Conservation (phyloP, 2,888 invertebrate species). For the Coremacera marginata region DNA sequence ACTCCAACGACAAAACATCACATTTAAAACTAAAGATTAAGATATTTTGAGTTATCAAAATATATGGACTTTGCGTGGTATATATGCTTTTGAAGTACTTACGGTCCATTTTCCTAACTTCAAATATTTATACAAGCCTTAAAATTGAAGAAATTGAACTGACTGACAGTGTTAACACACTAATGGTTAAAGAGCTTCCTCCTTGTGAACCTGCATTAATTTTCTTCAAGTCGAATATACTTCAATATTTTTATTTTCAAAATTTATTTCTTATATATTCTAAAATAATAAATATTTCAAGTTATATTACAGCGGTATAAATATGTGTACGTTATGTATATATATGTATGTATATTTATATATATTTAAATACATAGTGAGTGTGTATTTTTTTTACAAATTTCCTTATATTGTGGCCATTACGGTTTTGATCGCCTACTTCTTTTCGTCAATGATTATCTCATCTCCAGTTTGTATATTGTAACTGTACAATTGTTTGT, state of each 20-base stretch:
- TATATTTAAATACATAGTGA: not conserved
- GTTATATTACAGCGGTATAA: constrained; percentile 19
- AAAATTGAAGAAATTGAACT: too few species aligned
- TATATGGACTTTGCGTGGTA: too few species aligned
- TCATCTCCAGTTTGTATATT: constrained; percentile 91
- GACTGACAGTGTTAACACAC: too few species aligned
- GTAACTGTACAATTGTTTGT: constrained; percentile 91
- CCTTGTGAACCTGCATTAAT: too few species aligned
- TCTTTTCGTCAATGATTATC: constrained; percentile 88
- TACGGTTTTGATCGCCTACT: constrained; percentile 47
- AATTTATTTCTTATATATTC: constrained; percentile 14
- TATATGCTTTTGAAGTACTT: too few species aligned
- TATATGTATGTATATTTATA: not conserved
- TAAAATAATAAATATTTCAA: not conserved
- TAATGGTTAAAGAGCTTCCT: too few species aligned
- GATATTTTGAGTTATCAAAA: too few species aligned
- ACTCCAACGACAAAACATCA: too few species aligned
- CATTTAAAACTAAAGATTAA: too few species aligned
- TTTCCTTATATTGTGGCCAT: not conserved
- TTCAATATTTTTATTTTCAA: not conserved
- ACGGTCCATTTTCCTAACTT: too few species aligned
- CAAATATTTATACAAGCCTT: too few species aligned
- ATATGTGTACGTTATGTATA: constrained; percentile 20
- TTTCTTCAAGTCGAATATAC: too few species aligned
- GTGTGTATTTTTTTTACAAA: not conserved